Evolutionary conservation across 2,113 vertebrate genomes (phyloP).

Genomic region (Tragulus kanchil): DNA sequence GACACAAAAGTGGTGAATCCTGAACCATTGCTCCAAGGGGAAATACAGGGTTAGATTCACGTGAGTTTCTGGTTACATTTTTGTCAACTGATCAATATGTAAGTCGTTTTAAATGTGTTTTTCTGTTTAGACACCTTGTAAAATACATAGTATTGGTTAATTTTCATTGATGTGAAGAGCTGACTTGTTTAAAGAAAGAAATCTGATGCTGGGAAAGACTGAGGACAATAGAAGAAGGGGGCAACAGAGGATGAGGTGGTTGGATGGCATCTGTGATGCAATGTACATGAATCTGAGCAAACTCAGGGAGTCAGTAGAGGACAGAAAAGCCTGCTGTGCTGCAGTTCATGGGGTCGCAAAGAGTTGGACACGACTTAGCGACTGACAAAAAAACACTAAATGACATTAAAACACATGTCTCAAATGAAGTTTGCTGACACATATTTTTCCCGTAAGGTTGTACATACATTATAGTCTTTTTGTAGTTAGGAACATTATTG

Average conservation of each 20-base stretch:
- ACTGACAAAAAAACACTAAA: not conserved
- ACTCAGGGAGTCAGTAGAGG: no score
- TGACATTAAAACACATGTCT: not conserved
- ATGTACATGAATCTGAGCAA: no score
- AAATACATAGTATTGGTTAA: not conserved
- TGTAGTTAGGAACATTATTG: not conserved
- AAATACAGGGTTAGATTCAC: not conserved
- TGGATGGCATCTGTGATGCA: no score
- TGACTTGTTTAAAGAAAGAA: no score
- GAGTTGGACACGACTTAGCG: no score
- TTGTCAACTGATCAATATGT: not conserved
- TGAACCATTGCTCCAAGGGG: not conserved
- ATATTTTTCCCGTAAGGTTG: not conserved
- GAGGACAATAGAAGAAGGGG: no score
- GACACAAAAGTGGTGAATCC: not conserved
- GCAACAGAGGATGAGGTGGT: no score
- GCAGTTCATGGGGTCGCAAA: no score
- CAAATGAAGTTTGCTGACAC: not conserved
- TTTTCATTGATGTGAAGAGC: not conserved
- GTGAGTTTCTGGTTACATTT: not conserved
- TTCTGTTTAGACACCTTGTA: not conserved
- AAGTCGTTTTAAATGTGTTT: not conserved
- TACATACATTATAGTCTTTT: not conserved
- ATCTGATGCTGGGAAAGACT: no score
- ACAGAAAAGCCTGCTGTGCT: no score